These are phyloP conservation scores for Volucella inflata DNA, from an alignment of 2,888 invertebrate genomes.

Conservation along the genomic window DNA sequence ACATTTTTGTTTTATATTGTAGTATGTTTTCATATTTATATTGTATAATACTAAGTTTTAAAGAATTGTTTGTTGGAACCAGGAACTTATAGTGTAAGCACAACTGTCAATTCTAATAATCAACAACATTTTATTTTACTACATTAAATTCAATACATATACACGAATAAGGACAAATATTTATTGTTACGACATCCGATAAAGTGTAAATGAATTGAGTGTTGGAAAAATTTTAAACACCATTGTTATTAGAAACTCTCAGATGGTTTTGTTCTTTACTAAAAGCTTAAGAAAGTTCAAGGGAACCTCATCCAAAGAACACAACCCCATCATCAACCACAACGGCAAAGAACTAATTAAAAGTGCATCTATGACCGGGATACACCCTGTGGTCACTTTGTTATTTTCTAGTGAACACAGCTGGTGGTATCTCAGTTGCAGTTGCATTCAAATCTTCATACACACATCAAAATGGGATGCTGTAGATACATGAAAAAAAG, in stretches of 20 bases:
- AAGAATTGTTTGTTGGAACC: no score
- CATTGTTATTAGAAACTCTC: slow-evolving; percentile 30
- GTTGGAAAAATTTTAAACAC: slow-evolving; percentile 24
- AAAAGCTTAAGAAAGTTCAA: slow-evolving; percentile 37
- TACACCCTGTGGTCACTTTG: slow-evolving; percentile 99
- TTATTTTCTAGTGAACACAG: slow-evolving; percentile 94
- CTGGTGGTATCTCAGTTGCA: slow-evolving; percentile 99
- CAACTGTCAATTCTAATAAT: no score
- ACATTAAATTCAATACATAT: no score
- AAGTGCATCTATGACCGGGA: slow-evolving; percentile 90
- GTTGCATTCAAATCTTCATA: slow-evolving; percentile 79
- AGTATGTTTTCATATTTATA: no score
- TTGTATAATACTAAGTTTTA: no score
- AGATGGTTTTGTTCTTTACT: slow-evolving; percentile 46
- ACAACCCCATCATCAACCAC: slow-evolving; percentile 34
- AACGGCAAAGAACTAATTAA: neutral
- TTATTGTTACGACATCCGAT: no score
- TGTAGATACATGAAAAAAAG: slow-evolving; percentile 55
- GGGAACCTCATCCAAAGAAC: slow-evolving; percentile 38
- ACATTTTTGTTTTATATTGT: no score
- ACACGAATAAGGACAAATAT: no score
- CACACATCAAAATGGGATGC: slow-evolving; percentile 69
- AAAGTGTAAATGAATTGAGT: no score
- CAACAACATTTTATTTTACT: no score
- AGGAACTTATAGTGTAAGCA: no score